Evolutionary conservation across 2,797 vertebrate species (phyloP), one percentile per base, ranked within the genome.

Genomic region (Dendrocincla tyrannina): DNA sequence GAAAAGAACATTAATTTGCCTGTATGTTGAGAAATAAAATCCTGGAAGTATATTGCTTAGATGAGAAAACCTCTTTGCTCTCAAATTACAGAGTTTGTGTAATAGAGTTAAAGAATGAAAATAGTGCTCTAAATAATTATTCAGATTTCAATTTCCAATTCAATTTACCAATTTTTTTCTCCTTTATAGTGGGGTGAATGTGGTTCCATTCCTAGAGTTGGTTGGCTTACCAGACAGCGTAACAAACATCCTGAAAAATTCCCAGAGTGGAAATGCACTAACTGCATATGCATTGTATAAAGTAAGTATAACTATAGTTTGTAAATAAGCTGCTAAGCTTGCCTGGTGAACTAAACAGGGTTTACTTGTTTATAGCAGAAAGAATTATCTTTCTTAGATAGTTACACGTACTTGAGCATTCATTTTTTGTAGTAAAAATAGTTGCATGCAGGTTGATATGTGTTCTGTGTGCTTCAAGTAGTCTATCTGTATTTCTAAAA

Each of bases 211-310:
- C 96, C 97, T 99, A 84, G 99, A 99, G 96, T 70, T 98, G 87
- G 88, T 99, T 55, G 99, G 99, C 82, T 97, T 99, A 58, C 99
- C 99, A 68, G 98, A 99, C 94, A 98, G 98, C 10, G 11, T 99
- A 55, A 97, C 99, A 70, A 97, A 95, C 93, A 98, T 99, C 93
- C 97, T 99, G 97, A 99, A 98, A 97, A 98, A 99, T 92, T 99
- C 99, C 47, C 98, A 99, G 32, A 99, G 99, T 89, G 99, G 99
- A 73, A 99, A 99, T 66, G 99, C 99, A 22, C 97, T 99, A 85
- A 99, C 99, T 44, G 99, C 99, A 0, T 99, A 99, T 86, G 99
- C 99, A 81, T 97, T 99, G 98, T 99, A 99, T 96, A 99, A 99
- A 99, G 99, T 99, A 98, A 97, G 96, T 94, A 77, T 68, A 53